These are phyloP conservation scores for Synergus laeviventris DNA, from an alignment of 2,888 invertebrate genomes.

Conservation along the genomic window DNA sequence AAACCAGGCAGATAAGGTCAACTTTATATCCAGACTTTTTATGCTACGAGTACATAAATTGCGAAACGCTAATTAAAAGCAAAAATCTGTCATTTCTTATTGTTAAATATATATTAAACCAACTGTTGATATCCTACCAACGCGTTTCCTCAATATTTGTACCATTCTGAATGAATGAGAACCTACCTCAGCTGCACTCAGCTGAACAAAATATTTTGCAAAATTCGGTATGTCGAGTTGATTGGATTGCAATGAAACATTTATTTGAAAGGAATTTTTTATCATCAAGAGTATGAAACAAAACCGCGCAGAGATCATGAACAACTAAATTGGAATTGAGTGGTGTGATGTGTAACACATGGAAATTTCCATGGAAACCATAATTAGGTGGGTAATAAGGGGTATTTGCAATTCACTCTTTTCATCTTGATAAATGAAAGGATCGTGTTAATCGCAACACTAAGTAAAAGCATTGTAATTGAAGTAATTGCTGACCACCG, in stretches of 20 bases:
- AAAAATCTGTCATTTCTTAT: neutral
- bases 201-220: neutral
- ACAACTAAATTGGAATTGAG: constrained; percentile 11
- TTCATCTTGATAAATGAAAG: constrained; percentile 10
- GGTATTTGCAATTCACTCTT: constrained; percentile 5
- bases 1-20: constrained; percentile 19
- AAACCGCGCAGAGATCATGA: neutral
- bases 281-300: constrained; percentile 5
- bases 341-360: neutral
- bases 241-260: constrained; percentile 24
- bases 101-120: neutral
- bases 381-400: neutral
- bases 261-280: constrained; percentile 15
- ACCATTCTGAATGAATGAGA: neutral
- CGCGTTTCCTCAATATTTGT: neutral
- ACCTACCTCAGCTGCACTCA: neutral
- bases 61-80: constrained; percentile 8
- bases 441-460: constrained; percentile 27
- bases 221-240: neutral
- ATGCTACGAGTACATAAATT: constrained; percentile 4
- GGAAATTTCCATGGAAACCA: neutral
- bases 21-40: constrained; percentile 25
- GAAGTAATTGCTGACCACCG: constrained; percentile 37
- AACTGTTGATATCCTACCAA: neutral
- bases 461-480: constrained; percentile 7